Evolutionary conservation across 1,140 invertebrate genomes (phyloP).

Genomic region (Drosophila jambulina): DNA sequence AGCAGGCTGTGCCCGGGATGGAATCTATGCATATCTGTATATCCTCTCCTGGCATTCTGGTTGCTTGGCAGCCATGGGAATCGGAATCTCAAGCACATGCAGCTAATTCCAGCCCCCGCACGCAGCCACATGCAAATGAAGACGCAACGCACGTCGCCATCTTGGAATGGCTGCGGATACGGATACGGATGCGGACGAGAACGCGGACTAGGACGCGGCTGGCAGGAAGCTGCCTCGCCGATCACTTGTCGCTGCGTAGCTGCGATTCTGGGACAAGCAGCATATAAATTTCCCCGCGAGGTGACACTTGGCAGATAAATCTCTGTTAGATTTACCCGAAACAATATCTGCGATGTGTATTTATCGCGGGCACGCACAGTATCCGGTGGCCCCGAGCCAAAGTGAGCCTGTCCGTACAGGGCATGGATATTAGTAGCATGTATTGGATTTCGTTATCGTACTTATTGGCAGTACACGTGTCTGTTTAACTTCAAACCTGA

Average conservation of each 20-base stretch:
- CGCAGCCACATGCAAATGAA: slow-evolving; percentile 42
- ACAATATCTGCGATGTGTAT: slow-evolving; percentile 69
- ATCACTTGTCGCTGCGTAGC: slow-evolving; percentile 56
- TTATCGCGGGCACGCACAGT: slow-evolving; percentile 44
- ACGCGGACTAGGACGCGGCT: slow-evolving; percentile 28
- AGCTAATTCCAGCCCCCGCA: slow-evolving; percentile 64
- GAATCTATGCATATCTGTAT: slow-evolving; percentile 56
- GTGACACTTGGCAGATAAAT: slow-evolving; percentile 81
- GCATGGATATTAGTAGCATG: background rate
- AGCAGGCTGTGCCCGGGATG: slow-evolving; percentile 24
- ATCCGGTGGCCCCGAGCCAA: slow-evolving; percentile 31
- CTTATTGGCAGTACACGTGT: background rate
- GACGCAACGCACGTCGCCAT: slow-evolving; percentile 43
- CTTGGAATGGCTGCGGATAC: slow-evolving; percentile 33
- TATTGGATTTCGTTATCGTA: background rate
- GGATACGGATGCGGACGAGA: slow-evolving; percentile 3
- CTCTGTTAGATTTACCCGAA: slow-evolving; percentile 69
- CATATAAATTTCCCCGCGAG: slow-evolving; percentile 72
- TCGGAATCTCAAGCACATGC: slow-evolving; percentile 71
- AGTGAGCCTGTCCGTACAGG: background rate
- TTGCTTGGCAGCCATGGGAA: slow-evolving; percentile 60
- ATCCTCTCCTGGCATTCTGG: slow-evolving; percentile 47
- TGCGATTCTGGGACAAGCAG: slow-evolving; percentile 33
- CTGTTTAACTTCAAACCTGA: background rate
- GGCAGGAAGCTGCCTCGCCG: slow-evolving; percentile 46